phyloP scores from a whole-genome alignment of 2,888 invertebrate genomes.

The Drosophila neotestacea region DNA sequence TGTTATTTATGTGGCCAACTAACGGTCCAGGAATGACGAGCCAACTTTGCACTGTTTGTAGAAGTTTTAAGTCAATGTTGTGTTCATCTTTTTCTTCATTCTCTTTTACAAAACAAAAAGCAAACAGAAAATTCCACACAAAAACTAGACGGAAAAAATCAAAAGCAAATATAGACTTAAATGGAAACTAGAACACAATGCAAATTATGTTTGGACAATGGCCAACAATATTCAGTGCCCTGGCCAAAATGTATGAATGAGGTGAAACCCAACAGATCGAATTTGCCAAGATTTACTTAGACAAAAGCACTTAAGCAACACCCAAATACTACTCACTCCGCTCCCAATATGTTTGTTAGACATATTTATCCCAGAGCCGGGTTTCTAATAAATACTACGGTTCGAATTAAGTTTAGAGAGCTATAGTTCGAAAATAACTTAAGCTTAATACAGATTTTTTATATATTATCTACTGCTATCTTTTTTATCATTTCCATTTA shows the following conservation, averaged over 20 bases:
- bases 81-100: background rate
- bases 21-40: constrained; percentile 64
- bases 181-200: constrained; percentile 67
- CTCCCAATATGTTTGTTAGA: constrained; percentile 3
- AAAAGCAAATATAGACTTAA: constrained; percentile 56
- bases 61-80: constrained; percentile 38
- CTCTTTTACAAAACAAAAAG: constrained; percentile 38
- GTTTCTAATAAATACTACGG: background rate
- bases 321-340: background rate
- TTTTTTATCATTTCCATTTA: too few species aligned
- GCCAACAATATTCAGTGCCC: constrained; percentile 39
- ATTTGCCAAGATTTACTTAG: constrained; percentile 31
- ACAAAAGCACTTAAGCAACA: constrained; percentile 13
- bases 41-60: constrained; percentile 58
- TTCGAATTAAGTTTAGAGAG: background rate
- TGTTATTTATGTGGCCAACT: constrained; percentile 68
- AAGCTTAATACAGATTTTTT: background rate
- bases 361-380: background rate
- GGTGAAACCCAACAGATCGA: constrained; percentile 42
- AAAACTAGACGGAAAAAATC: constrained; percentile 30
- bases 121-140: constrained; percentile 63
- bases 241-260: constrained; percentile 11
- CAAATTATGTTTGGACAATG: constrained; percentile 66
- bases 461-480: too few species aligned
- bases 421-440: background rate